Conservation (phyloP, 2,797 vertebrate genomes). For the Pangasius larnaudii region DNA sequence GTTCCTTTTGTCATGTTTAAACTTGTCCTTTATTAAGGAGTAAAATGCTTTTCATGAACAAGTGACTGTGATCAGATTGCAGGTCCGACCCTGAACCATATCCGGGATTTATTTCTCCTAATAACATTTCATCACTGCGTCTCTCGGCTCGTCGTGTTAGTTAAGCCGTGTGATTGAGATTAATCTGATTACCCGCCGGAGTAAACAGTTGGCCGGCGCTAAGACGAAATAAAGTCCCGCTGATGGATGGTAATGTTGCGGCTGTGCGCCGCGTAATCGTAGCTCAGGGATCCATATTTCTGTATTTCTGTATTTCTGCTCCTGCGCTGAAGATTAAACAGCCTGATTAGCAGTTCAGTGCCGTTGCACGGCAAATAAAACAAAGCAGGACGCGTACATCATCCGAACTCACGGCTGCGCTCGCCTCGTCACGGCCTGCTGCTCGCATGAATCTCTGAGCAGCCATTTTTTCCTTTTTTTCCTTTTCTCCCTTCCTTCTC, state of each 20-base stretch:
- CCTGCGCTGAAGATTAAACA: background rate
- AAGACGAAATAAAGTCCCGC: constrained; percentile 70
- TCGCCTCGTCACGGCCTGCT: background rate
- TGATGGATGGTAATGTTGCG: background rate
- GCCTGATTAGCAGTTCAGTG: constrained; percentile 4
- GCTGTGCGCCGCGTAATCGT: background rate
- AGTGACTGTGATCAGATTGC: constrained; percentile 60
- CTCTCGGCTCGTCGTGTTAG: constrained; percentile 65
- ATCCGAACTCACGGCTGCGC: background rate
- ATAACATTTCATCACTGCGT: constrained; percentile 80
- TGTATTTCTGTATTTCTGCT: constrained; percentile 1
- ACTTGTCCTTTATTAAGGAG: background rate
- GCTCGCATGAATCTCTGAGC: background rate
- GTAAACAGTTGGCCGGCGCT: constrained; percentile 70
- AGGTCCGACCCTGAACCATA: constrained; percentile 73
- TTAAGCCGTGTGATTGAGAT: constrained; percentile 66
- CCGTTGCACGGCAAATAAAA: background rate
- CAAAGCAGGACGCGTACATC: background rate
- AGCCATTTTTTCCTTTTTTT: background rate
- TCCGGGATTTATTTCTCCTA: constrained; percentile 79
- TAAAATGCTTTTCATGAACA: background rate
- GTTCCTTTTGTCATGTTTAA: background rate
- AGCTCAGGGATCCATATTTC: constrained; percentile 18
- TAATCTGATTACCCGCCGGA: constrained; percentile 68
- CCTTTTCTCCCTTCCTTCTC: background rate